A percentile compares a stretch with the other conserved stretches of the same genome.
Evolutionary conservation across 2,113 vertebrate species (phyloP).

Genomic region (Laticauda colubrina): DNA sequence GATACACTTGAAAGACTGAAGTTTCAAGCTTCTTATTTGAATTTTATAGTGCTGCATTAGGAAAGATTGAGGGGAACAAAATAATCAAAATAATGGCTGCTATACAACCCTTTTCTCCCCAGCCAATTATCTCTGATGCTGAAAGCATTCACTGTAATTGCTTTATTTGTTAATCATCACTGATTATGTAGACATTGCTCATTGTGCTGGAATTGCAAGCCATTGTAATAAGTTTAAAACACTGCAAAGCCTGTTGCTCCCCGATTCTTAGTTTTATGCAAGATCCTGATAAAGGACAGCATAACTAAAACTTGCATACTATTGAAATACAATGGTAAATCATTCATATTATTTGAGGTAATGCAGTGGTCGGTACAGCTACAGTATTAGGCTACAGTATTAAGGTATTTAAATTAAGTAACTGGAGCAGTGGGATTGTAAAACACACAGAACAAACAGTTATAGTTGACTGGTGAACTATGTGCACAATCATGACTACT

Average conservation of each 20-base stretch:
- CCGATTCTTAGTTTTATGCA: neutral
- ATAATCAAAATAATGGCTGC: slow-evolving; percentile 1
- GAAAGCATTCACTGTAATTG: slow-evolving; percentile 7
- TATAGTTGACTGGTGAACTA: neutral
- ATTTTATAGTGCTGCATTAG: neutral
- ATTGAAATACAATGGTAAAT: neutral
- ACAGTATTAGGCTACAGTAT: neutral
- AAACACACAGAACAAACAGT: neutral
- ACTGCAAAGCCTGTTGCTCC: neutral
- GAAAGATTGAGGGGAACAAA: neutral
- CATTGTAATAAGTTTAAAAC: slow-evolving; percentile 14
- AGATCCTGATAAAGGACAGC: neutral
- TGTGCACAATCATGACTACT: no score
- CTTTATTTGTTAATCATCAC: slow-evolving; percentile 8
- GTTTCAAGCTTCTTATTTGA: neutral
- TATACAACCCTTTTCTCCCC: neutral
- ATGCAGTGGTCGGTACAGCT: neutral
- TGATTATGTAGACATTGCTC: slow-evolving; percentile 23
- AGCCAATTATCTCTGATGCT: neutral
- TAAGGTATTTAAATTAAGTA: neutral
- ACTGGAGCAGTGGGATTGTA: neutral
- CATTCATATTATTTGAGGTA: neutral
- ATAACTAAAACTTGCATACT: neutral
- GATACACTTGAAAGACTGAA: neutral
- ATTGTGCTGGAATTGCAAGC: neutral